These are phyloP conservation scores for Penelope pileata DNA, from an alignment of 2,113 vertebrate species.

Conservation along the genomic window DNA sequence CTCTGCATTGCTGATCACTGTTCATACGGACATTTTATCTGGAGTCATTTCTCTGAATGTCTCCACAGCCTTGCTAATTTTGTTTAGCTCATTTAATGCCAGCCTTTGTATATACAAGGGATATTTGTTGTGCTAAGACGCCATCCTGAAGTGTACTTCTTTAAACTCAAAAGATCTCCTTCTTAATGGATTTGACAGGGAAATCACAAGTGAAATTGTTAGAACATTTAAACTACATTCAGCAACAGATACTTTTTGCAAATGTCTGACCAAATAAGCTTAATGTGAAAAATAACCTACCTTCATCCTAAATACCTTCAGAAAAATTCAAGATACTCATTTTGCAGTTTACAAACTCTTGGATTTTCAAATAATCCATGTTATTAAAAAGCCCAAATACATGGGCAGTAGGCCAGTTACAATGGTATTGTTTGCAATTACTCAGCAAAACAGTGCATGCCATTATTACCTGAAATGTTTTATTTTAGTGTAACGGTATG, in stretches of 20 bases:
- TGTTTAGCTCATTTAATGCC: neutral
- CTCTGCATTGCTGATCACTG: neutral
- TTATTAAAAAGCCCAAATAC: neutral
- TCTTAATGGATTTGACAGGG: neutral
- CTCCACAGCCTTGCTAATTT: neutral
- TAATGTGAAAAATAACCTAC: neutral
- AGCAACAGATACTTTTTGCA: neutral
- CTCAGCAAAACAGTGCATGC: neutral
- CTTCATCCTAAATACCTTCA: neutral
- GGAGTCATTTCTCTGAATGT: neutral
- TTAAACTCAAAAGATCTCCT: neutral
- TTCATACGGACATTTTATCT: neutral
- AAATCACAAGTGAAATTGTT: neutral
- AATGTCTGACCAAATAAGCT: neutral
- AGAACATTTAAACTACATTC: neutral
- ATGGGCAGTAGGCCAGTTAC: neutral
- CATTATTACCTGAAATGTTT: neutral
- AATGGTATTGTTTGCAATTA: neutral
- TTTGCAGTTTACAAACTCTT: neutral
- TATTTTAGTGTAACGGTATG: neutral
- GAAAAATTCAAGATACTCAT: neutral
- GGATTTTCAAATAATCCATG: neutral
- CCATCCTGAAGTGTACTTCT: neutral
- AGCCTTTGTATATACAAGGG: neutral
- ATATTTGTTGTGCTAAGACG: neutral